Evolutionary conservation across 2,888 invertebrate species (phyloP).

Genomic region (Troides helena): DNA sequence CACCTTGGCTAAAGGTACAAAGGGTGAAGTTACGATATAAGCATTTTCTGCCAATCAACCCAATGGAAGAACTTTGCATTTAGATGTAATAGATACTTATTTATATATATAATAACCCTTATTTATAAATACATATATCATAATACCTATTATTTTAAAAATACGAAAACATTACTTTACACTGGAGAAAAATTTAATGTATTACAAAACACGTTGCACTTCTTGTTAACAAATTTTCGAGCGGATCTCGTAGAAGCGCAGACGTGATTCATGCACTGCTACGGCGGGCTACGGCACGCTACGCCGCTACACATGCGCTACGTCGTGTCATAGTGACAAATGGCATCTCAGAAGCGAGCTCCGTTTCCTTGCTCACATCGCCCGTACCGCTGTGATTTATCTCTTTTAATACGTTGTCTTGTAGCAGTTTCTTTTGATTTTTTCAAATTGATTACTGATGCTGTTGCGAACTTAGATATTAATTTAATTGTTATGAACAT

Average conservation of each 20-base stretch:
- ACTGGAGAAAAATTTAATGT: slow-evolving; percentile 4
- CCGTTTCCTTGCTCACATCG: slow-evolving; percentile 26
- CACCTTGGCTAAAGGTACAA: too few relatives aligned
- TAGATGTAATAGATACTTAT: too few relatives aligned
- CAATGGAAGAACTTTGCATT: too few relatives aligned
- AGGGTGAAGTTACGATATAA: too few relatives aligned
- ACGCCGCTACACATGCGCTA: slow-evolving; percentile 27
- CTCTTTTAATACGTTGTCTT: slow-evolving; percentile 32
- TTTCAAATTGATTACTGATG: slow-evolving; percentile 26
- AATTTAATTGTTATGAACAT: background rate
- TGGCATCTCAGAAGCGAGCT: slow-evolving; percentile 30
- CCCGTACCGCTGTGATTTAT: slow-evolving; percentile 27
- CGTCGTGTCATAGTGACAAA: slow-evolving; percentile 38
- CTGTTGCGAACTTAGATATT: background rate
- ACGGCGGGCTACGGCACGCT: slow-evolving; percentile 30
- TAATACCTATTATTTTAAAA: too few relatives aligned
- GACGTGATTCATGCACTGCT: slow-evolving; percentile 39
- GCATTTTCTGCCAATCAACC: too few relatives aligned
- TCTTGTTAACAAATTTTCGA: slow-evolving; percentile 26
- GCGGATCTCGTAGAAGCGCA: slow-evolving; percentile 25
- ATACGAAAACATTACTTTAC: background rate
- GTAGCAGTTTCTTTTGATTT: slow-evolving; percentile 26
- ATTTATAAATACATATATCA: too few relatives aligned
- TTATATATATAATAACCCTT: too few relatives aligned
- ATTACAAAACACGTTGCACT: slow-evolving; percentile 33